Evolutionary conservation across 2,113 vertebrate species (phyloP).

Genomic region (Callorhinus ursinus): DNA sequence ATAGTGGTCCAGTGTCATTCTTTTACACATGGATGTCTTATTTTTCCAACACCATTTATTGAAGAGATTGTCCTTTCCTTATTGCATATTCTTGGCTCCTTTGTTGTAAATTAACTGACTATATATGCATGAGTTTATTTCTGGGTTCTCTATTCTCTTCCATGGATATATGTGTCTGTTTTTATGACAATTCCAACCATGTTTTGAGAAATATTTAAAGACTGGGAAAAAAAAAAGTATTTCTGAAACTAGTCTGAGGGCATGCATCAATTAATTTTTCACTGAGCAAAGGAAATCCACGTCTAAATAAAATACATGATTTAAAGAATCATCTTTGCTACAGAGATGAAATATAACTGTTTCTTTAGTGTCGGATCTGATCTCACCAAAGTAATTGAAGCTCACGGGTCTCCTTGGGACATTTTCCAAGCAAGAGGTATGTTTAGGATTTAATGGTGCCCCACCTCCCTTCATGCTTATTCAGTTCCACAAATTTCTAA

Average conservation of each 20-base stretch:
- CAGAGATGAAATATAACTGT: conserved; percentile 73
- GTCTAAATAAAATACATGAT: conserved; percentile 93
- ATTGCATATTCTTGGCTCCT: background rate
- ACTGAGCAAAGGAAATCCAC: conserved; percentile 89
- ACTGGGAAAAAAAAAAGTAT: conserved; percentile 83
- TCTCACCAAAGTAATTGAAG: conserved; percentile 66
- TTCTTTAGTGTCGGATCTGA: conserved; percentile 71
- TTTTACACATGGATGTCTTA: background rate
- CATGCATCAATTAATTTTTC: conserved; percentile 91
- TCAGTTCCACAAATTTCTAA: background rate
- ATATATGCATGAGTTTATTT: background rate
- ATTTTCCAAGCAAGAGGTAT: conserved; percentile 6
- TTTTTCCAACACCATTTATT: background rate
- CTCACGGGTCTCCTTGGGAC: conserved; percentile 49
- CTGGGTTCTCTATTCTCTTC: background rate
- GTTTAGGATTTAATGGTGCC: background rate
- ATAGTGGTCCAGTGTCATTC: background rate
- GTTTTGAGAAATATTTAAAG: conserved; percentile 95
- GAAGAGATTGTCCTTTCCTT: background rate
- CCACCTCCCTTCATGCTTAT: background rate
- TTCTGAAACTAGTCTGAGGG: conserved; percentile 87
- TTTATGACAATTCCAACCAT: conserved; percentile 40
- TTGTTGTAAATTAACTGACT: background rate
- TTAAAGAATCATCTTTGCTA: conserved; percentile 83
- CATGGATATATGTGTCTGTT: background rate